Evolutionary conservation across 1,140 invertebrate species (phyloP).

Genomic region (Drosophila malerkotliana): DNA sequence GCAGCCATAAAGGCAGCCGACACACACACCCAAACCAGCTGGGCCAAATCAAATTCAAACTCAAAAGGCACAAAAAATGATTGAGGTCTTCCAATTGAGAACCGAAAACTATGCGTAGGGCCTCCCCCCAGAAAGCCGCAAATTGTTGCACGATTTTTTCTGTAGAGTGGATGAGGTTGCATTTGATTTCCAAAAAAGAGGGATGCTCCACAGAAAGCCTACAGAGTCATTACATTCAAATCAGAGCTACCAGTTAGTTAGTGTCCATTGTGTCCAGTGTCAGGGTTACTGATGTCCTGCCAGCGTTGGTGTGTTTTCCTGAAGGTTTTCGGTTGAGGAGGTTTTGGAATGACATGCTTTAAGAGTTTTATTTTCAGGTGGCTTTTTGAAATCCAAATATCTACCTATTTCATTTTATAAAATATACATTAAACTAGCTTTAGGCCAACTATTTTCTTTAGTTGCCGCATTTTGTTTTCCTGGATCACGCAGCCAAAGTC

Average conservation of each 20-base stretch:
- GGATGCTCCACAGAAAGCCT: neutral
- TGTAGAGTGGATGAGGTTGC: slow-evolving; percentile 21
- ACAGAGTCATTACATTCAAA: slow-evolving; percentile 77
- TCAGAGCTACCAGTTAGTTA: slow-evolving; percentile 77
- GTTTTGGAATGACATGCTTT: neutral
- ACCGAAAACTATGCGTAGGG: slow-evolving; percentile 37
- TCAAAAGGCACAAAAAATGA: slow-evolving; percentile 64
- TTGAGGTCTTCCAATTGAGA: slow-evolving; percentile 54
- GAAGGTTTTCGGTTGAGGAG: neutral
- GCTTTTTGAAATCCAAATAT: too few species aligned
- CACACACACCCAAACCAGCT: slow-evolving; percentile 14
- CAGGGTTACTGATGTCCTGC: slow-evolving; percentile 11
- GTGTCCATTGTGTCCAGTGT: slow-evolving; percentile 67
- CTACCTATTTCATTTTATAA: too few species aligned
- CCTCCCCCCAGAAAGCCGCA: slow-evolving; percentile 35
- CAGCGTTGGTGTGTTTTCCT: neutral
- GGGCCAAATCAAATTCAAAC: slow-evolving; percentile 41
- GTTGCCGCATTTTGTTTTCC: neutral
- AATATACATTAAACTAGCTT: too few species aligned
- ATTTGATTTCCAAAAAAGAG: slow-evolving; percentile 36
- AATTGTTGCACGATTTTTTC: slow-evolving; percentile 44
- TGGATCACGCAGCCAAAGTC: slow-evolving; percentile 7
- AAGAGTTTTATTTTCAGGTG: neutral
- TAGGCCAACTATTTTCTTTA: too few species aligned
- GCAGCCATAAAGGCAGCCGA: slow-evolving; percentile 45